These are phyloP conservation scores for Dolichallabes microphthalmus DNA, from an alignment of 2,113 vertebrate species.

Conservation along the genomic window DNA sequence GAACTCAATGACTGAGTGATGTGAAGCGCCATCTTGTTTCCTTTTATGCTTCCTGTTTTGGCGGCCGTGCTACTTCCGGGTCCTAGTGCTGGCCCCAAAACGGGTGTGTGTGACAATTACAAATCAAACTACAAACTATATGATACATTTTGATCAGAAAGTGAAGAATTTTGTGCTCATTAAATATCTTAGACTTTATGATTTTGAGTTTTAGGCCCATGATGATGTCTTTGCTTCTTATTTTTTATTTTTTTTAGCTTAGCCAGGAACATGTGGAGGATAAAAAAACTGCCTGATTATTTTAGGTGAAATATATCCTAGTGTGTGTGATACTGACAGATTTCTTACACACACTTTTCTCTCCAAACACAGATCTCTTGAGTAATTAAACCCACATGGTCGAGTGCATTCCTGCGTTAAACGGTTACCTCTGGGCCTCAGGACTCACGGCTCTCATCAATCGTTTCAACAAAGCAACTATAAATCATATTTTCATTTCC, in stretches of 20 bases:
- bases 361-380: slow-evolving; percentile 7
- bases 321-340: neutral
- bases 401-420: slow-evolving; percentile 6
- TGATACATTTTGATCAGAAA: too few relatives aligned
- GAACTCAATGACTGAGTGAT: too few relatives aligned
- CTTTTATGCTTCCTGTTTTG: too few relatives aligned
- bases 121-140: neutral
- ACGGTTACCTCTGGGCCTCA: neutral
- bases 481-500: neutral
- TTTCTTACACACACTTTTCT: neutral
- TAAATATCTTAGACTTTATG: too few relatives aligned
- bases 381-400: slow-evolving; percentile 12
- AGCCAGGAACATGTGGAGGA: neutral
- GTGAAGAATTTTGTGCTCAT: too few relatives aligned
- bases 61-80: too few relatives aligned
- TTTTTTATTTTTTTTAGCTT: neutral
- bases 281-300: neutral
- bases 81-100: too few relatives aligned
- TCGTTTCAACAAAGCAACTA: neutral
- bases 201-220: neutral
- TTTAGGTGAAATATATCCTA: neutral
- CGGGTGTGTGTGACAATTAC: neutral
- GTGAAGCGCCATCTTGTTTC: too few relatives aligned
- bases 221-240: neutral
- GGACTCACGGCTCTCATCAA: slow-evolving; percentile 8